Conservation (phyloP, 2,888 invertebrate species). For the Lasioglossum villosulum region DNA sequence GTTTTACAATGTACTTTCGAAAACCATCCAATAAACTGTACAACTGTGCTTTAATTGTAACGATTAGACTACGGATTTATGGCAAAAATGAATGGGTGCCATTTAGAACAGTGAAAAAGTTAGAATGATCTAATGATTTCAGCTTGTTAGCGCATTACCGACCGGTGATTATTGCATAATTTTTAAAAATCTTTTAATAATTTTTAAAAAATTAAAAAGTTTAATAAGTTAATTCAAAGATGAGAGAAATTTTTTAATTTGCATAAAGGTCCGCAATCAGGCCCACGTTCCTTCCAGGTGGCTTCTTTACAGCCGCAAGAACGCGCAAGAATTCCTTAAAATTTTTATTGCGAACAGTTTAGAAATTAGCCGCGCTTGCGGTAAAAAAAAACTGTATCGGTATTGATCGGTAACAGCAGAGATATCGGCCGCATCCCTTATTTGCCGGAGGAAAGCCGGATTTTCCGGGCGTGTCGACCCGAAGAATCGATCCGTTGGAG, state of each 20-base stretch:
- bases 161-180: too few relatives aligned
- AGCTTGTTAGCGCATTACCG: too few relatives aligned
- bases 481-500: slow-evolving; percentile 17
- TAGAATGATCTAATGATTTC: too few relatives aligned
- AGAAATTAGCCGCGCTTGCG: neutral
- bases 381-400: neutral
- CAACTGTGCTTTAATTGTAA: neutral
- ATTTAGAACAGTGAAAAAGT: too few relatives aligned
- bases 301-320: neutral
- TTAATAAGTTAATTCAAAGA: too few relatives aligned
- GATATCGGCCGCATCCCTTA: neutral
- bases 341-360: neutral
- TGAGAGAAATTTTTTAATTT: too few relatives aligned
- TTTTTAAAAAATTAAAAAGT: too few relatives aligned
- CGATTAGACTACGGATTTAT: neutral
- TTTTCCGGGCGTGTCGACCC: slow-evolving; percentile 24
- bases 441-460: slow-evolving; percentile 19
- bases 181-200: too few relatives aligned
- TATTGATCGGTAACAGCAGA: neutral
- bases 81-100: too few relatives aligned
- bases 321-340: neutral
- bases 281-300: neutral
- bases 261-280: too few relatives aligned
- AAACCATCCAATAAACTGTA: neutral
- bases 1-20: neutral